Evolutionary conservation across 1,140 invertebrate species (phyloP).

Genomic region (Trichomalopsis sarcophagae): DNA sequence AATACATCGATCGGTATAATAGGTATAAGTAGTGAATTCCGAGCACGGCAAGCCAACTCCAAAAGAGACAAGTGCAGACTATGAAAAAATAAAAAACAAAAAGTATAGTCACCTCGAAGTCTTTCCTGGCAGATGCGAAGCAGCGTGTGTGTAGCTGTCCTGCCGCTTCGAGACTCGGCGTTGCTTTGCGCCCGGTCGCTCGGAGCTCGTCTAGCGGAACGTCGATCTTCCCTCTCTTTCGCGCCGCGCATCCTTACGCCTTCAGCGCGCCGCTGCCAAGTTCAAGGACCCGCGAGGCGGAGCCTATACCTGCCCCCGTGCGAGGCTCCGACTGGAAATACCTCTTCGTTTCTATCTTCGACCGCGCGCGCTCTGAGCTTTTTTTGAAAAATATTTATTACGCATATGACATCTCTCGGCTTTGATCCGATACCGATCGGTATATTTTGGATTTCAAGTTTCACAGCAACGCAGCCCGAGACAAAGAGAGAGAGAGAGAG

Average conservation of each 20-base stretch:
- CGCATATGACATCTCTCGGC: too few relatives aligned
- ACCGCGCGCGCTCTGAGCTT: neutral
- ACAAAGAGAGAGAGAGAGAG: neutral
- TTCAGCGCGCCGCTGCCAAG: conserved; percentile 32
- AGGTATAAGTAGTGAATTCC: neutral
- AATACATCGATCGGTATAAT: neutral
- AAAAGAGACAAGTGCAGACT: too few relatives aligned
- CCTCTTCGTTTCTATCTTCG: neutral
- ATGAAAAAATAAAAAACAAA: neutral
- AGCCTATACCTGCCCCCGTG: neutral
- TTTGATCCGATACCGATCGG: too few relatives aligned
- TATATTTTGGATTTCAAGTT: too few relatives aligned
- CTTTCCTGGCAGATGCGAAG: neutral
- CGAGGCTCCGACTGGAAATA: neutral
- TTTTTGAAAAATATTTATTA: neutral
- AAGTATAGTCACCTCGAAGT: neutral
- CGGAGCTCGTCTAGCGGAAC: neutral
- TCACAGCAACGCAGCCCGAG: too few relatives aligned
- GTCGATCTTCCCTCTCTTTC: neutral
- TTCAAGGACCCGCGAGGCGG: conserved; percentile 53
- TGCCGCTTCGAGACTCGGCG: conserved; percentile 27
- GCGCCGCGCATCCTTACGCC: neutral
- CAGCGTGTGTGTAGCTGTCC: neutral
- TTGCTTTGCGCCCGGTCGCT: conserved; percentile 24
- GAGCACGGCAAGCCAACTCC: too few relatives aligned